Evolutionary conservation across 2,888 invertebrate genomes (phyloP), one percentile per base, ranked within the genome.

Genomic region (Agrotis ipsilon): DNA sequence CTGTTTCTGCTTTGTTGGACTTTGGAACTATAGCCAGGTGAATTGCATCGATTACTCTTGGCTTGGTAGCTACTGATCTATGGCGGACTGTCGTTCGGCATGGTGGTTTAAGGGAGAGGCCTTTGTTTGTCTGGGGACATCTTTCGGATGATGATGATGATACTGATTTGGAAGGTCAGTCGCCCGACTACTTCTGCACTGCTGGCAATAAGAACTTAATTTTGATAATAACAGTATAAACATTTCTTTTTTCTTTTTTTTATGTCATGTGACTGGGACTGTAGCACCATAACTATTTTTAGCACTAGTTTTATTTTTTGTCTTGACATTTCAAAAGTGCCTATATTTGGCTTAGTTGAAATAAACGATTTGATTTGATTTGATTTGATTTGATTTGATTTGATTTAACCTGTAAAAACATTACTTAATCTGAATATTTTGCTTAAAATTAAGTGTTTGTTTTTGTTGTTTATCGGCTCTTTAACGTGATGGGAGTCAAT

Each of bases 161-260:
- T 55, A 75, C 18, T 2, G 73, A 39, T 72, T n/a, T 58, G 14
- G 65, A 48, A 55, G 45, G 19, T 32, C 18, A 55, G 45, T 55
- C 18, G 54, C 45, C 13, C 19, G 27, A 32, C 27, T 51, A 21
- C 24, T 18, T 49, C 57, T 49, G 19, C 39, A 39, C 39, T 39
- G 39, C 39, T 39, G 39, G 11, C n/a, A 65, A 32, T 54, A 19
- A 48, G 43, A 67, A 48, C 1, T 0, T 24, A 49, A 45, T 60
- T 75, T 54, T 51, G 19, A 24, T 68, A 68, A 74, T 67, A 49
- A n/a, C n/a, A n/a, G n/a, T n/a, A n/a, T n/a, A n/a, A n/a, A n/a
- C n/a, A n/a, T n/a, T n/a, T n/a, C n/a, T n/a, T n/a, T n/a, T n/a
- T n/a, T n/a, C n/a, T n/a, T n/a, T n/a, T n/a, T n/a, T n/a, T n/a